Percentiles rank a stretch among this genome's conserved stretches.
These are phyloP conservation scores for Epinephelus moara DNA, from an alignment of 2,113 vertebrate species.

Conservation along the genomic window DNA sequence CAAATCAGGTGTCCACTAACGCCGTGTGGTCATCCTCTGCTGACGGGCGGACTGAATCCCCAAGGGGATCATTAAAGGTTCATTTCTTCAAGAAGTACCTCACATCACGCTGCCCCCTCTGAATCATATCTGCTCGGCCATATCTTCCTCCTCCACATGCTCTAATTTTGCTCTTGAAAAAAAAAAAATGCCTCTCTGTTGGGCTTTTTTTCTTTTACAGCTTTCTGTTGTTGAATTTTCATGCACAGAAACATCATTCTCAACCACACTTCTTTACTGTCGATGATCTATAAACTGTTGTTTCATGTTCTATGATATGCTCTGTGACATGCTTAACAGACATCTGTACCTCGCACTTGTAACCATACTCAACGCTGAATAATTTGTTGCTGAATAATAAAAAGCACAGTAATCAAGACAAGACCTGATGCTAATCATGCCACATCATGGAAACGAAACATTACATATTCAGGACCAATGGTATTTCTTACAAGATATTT, in stretches of 20 bases:
- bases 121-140: slow-evolving; percentile 69
- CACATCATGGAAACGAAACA: background rate
- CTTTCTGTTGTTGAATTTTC: slow-evolving; percentile 41
- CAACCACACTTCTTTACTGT: background rate
- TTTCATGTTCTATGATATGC: background rate
- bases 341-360: background rate
- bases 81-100: slow-evolving; percentile 58
- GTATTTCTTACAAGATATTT: background rate
- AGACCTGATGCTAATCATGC: background rate
- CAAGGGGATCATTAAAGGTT: slow-evolving; percentile 66
- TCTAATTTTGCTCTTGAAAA: slow-evolving; percentile 67
- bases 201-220: slow-evolving; percentile 16
- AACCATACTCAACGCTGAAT: background rate
- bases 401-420: too few relatives aligned
- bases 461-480: background rate
- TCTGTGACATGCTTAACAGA: background rate
- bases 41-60: slow-evolving; percentile 39
- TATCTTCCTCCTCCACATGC: slow-evolving; percentile 72
- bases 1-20: slow-evolving; percentile 36
- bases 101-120: slow-evolving; percentile 62
- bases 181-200: slow-evolving; percentile 30
- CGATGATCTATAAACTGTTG: background rate
- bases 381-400: background rate
- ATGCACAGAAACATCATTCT: slow-evolving; percentile 6
- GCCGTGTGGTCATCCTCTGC: slow-evolving; percentile 32